These are phyloP conservation scores for Oenanthe melanoleuca DNA, from an alignment of 2,113 vertebrate species.

Conservation along the genomic window DNA sequence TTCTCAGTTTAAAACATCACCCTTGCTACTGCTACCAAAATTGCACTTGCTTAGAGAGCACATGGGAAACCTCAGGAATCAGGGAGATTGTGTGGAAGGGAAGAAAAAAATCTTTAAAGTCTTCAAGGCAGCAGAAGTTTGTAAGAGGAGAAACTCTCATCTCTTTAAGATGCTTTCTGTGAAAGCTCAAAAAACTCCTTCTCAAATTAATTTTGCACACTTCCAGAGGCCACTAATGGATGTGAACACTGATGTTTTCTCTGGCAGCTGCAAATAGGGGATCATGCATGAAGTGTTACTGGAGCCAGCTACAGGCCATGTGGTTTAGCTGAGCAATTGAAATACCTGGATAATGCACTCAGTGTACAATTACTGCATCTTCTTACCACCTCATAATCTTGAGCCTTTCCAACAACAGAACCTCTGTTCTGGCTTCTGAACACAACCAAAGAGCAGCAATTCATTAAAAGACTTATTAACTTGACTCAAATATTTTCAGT, in stretches of 20 bases:
- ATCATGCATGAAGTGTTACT: not conserved
- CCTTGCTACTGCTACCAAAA: not conserved
- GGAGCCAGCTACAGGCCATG: not conserved
- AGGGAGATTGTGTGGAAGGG: not conserved
- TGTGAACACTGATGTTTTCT: slow-evolving; percentile 18
- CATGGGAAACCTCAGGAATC: not conserved
- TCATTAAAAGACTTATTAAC: slow-evolving; percentile 17
- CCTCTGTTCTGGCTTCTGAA: slow-evolving; percentile 14
- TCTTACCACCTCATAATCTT: not conserved
- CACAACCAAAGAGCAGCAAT: not conserved
- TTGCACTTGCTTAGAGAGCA: not conserved
- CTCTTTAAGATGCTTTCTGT: not conserved
- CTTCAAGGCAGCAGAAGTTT: not conserved
- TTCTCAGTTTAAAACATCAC: not conserved
- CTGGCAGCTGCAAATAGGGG: not conserved
- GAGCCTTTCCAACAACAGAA: slow-evolving; percentile 24
- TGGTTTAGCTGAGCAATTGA: slow-evolving; percentile 1
- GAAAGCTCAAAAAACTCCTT: slow-evolving; percentile 15
- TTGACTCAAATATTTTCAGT: not conserved
- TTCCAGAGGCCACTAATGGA: not conserved
- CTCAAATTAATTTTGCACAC: slow-evolving; percentile 3
- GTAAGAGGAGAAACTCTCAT: not conserved
- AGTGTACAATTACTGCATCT: not conserved
- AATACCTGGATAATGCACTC: slow-evolving; percentile 3
- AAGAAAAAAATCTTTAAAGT: not conserved